Percentiles rank a stretch among this genome's conserved stretches.
These are phyloP conservation scores for Drosophila paramelanica DNA, from an alignment of 2,888 invertebrate species.

Conservation along the genomic window DNA sequence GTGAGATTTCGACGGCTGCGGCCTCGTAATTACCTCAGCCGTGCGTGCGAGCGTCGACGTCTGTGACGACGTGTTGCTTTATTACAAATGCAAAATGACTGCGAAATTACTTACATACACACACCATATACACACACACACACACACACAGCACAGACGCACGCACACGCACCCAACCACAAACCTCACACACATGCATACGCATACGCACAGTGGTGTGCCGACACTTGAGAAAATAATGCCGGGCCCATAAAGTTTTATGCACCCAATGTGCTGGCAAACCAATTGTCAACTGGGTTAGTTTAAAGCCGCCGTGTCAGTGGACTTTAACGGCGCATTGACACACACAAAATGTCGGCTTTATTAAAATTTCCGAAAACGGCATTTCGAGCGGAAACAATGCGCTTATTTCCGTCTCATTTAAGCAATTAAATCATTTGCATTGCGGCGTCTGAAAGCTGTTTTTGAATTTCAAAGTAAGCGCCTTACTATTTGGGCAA, in stretches of 20 bases:
- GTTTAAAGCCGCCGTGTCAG: slow-evolving; percentile 43
- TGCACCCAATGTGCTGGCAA: slow-evolving; percentile 64
- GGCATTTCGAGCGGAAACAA: slow-evolving; percentile 27
- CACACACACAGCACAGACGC: background rate
- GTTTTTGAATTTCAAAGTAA: slow-evolving; percentile 55
- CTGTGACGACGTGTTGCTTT: slow-evolving; percentile 76
- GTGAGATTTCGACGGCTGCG: slow-evolving; percentile 47
- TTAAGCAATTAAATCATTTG: slow-evolving; percentile 68
- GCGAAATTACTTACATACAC: slow-evolving; percentile 67
- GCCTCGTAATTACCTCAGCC: slow-evolving; percentile 66
- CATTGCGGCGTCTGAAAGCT: slow-evolving; percentile 16
- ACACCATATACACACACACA: background rate
- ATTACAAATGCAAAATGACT: slow-evolving; percentile 82
- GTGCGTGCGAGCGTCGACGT: slow-evolving; percentile 51
- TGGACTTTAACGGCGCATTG: slow-evolving; percentile 34
- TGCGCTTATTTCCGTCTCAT: slow-evolving; percentile 38
- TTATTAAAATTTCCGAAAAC: slow-evolving; percentile 40
- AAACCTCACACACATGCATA: slow-evolving; percentile 22
- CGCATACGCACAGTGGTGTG: slow-evolving; percentile 34
- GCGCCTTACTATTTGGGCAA: slow-evolving; percentile 33
- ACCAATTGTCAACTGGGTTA: slow-evolving; percentile 66
- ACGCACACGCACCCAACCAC: slow-evolving; percentile 13
- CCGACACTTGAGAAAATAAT: slow-evolving; percentile 66
- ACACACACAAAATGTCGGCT: slow-evolving; percentile 5
- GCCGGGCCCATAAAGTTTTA: slow-evolving; percentile 65